Evolutionary conservation across 2,113 vertebrate genomes (phyloP), one percentile per base, ranked within the genome.

Genomic region (Cathartes aura): DNA sequence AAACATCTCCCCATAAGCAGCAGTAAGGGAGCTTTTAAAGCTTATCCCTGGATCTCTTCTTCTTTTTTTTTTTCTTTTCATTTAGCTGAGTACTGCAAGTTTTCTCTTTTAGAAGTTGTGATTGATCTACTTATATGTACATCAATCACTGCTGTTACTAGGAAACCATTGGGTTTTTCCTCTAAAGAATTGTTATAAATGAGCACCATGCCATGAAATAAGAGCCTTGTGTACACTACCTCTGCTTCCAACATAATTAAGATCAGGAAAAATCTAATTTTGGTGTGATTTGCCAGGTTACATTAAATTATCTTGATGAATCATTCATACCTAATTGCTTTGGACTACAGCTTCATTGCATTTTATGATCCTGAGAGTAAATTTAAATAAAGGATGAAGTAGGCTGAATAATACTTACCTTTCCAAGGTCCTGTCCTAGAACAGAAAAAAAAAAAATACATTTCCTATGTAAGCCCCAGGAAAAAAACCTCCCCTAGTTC

Each of bases 181-280:
- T 96, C 93, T 68, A 30, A 94, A 94, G 90, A 84, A 82, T 85
- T 80, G 76, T 95, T 95, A 80, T 75, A 95, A 94, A 94, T 95
- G 97, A 90, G 71, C 72, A 90, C 56, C 42, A 60, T 89, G 52
- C 36, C 68, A 73, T 88, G 91, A 97, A 92, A 91, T 93, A 83
- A 91, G 63, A 82, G 86, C 38, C 66, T 67, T 81, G 43, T 38
- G 17, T 74, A 63, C 92, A 88, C 23, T 95, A 43, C 40, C 87
- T 97, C 83, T 91, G 72, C 71, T 87, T 97, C 90, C 89, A 93
- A 92, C 38, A 47, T 93, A 94, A 93, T 95, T 97, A 95, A 83
- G 53, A 96, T 91, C 75, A 93, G 93, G 47, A 93, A 91, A 97
- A 96, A 90, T 91, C 71, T 95, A 95, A 96, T 95, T 94, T 94